Percentiles rank a stretch among this genome's conserved stretches.
These are phyloP conservation scores for Girardinus metallicus DNA, from an alignment of 2,797 vertebrate genomes.

Conservation along the genomic window DNA sequence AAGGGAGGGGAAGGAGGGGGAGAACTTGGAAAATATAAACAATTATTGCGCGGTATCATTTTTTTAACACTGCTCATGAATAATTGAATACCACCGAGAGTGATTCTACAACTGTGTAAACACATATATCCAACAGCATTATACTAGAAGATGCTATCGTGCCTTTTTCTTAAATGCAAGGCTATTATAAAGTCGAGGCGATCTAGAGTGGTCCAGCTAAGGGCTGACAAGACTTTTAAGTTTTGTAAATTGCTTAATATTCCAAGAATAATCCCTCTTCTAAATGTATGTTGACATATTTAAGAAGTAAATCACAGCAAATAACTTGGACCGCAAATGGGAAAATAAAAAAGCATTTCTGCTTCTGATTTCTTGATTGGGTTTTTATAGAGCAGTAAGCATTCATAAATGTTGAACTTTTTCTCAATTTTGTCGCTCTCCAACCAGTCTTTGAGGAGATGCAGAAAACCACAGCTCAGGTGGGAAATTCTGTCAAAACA, in stretches of 20 bases:
- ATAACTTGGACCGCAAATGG: neutral
- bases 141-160: conserved; percentile 17
- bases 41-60: conserved; percentile 54
- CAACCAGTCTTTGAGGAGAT: neutral
- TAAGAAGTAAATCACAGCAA: neutral
- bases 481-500: neutral
- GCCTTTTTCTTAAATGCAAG: neutral
- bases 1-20: conserved; percentile 31
- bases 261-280: neutral
- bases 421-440: neutral
- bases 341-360: neutral
- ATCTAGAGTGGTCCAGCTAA: neutral
- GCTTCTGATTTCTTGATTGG: neutral
- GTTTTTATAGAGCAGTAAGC: neutral
- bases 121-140: conserved; percentile 6
- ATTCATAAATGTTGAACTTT: neutral
- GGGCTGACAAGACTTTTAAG: too few relatives aligned
- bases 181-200: neutral
- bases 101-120: conserved; percentile 32
- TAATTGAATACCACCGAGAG: conserved; percentile 59
- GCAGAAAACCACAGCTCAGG: neutral
- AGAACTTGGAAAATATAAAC: conserved; percentile 58
- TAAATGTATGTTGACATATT: neutral
- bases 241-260: neutral
- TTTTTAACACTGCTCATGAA: conserved; percentile 66